Evolutionary conservation across 1,140 invertebrate species (phyloP).

Genomic region (Battus philenor): DNA sequence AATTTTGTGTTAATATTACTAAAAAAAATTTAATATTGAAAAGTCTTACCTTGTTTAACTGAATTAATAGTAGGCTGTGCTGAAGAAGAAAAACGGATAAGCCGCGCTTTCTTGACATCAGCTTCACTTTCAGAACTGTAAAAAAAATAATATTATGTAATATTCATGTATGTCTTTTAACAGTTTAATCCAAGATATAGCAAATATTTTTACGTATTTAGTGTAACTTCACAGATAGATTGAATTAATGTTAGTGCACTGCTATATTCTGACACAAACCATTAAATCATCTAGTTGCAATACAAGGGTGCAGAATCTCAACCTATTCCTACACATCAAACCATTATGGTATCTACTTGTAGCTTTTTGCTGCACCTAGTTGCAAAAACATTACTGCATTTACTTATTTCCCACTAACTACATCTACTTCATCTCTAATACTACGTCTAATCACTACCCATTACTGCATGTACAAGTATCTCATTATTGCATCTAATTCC

Average conservation of each 20-base stretch:
- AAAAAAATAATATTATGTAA: constrained; percentile 15
- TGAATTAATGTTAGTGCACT: neutral
- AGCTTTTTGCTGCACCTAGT: too few relatives aligned
- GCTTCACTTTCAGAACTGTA: constrained; percentile 28
- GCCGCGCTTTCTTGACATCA: constrained; percentile 44
- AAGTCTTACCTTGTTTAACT: constrained; percentile 44
- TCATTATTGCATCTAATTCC: too few relatives aligned
- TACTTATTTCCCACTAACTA: too few relatives aligned
- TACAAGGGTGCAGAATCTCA: neutral
- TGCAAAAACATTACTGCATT: too few relatives aligned
- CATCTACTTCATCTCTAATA: too few relatives aligned
- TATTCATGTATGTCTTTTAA: neutral
- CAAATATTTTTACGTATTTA: too few relatives aligned
- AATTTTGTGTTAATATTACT: neutral
- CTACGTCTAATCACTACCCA: too few relatives aligned
- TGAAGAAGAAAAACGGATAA: constrained; percentile 43
- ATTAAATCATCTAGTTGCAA: neutral
- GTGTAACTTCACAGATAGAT: neutral
- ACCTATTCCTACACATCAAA: neutral
- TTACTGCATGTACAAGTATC: too few relatives aligned
- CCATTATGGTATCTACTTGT: neutral
- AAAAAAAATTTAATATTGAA: too few relatives aligned
- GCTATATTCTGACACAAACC: neutral
- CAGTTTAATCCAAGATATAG: too few relatives aligned
- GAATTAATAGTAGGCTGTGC: constrained; percentile 14